Percentiles rank a stretch among this genome's conserved stretches.
phyloP scores from a whole-genome alignment of 1,140 invertebrate genomes.

The Arctopsyche grandis region DNA sequence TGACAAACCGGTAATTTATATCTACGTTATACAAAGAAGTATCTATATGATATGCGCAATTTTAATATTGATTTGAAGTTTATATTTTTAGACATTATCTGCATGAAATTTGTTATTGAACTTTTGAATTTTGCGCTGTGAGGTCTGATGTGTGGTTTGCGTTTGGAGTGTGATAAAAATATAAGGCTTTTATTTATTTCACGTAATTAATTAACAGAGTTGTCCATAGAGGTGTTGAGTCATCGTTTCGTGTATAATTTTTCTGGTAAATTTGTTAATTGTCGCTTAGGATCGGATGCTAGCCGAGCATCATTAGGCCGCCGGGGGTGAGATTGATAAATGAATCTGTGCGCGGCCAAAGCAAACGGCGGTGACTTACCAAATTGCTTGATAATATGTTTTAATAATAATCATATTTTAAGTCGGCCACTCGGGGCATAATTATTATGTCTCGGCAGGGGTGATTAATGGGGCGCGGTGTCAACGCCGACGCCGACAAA shows the following conservation, averaged over 20 bases:
- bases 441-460: slow-evolving; percentile 35
- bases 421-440: slow-evolving; percentile 35
- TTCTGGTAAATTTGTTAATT: neutral
- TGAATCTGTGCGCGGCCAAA: slow-evolving; percentile 38
- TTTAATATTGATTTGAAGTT: neutral
- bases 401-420: slow-evolving; percentile 50
- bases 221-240: neutral
- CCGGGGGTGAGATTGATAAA: slow-evolving; percentile 41
- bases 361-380: slow-evolving; percentile 46
- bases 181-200: neutral
- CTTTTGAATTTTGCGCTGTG: too few species aligned
- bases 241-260: neutral
- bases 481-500: slow-evolving; percentile 21
- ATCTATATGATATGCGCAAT: neutral
- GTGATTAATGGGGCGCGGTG: slow-evolving; percentile 43
- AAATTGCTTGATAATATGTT: slow-evolving; percentile 50
- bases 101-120: too few species aligned
- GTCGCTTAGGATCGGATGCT: neutral
- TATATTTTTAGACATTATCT: too few species aligned
- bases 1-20: neutral
- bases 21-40: neutral
- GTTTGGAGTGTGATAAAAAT: too few species aligned
- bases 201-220: neutral
- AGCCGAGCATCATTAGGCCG: slow-evolving; percentile 4
- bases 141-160: too few species aligned